These are phyloP conservation scores for Agrilus biguttatus DNA, from an alignment of 2,888 invertebrate species.

Conservation along the genomic window DNA sequence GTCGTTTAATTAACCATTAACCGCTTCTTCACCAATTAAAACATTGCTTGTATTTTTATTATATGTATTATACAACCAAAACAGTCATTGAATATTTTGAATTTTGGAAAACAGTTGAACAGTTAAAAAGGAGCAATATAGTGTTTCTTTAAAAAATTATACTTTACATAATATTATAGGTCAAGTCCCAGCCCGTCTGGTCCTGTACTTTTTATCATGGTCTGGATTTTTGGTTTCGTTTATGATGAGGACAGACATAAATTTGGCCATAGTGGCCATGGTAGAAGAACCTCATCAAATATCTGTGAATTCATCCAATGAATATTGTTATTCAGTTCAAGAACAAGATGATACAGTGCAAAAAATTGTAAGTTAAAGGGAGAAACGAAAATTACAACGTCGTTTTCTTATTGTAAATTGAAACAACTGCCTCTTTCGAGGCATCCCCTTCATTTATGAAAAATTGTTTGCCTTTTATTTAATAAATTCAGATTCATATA, in stretches of 20 bases:
- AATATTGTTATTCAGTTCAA: slow-evolving; percentile 23
- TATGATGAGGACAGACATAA: slow-evolving; percentile 64
- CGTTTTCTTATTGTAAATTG: too few species aligned
- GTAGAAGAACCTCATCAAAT: slow-evolving; percentile 25
- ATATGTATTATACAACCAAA: background rate
- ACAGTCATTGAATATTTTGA: background rate
- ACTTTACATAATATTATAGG: slow-evolving; percentile 15
- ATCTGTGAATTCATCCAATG: slow-evolving; percentile 17
- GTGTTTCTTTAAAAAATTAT: background rate
- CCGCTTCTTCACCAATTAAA: background rate
- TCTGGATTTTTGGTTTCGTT: slow-evolving; percentile 59
- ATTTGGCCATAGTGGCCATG: slow-evolving; percentile 57
- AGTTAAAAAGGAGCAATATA: too few species aligned
- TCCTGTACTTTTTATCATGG: slow-evolving; percentile 56
- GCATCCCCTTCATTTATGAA: too few species aligned
- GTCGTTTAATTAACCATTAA: background rate
- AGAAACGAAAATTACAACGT: background rate
- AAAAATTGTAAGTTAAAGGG: background rate
- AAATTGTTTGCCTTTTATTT: too few species aligned
- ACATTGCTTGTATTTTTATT: background rate
- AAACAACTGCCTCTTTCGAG: too few species aligned
- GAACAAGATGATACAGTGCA: slow-evolving; percentile 6
- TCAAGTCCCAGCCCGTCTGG: slow-evolving; percentile 49
- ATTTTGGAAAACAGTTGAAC: background rate
- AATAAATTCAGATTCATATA: too few species aligned